Conservation (phyloP, 2,113 vertebrate species). For the Polypterus bichir region DNA sequence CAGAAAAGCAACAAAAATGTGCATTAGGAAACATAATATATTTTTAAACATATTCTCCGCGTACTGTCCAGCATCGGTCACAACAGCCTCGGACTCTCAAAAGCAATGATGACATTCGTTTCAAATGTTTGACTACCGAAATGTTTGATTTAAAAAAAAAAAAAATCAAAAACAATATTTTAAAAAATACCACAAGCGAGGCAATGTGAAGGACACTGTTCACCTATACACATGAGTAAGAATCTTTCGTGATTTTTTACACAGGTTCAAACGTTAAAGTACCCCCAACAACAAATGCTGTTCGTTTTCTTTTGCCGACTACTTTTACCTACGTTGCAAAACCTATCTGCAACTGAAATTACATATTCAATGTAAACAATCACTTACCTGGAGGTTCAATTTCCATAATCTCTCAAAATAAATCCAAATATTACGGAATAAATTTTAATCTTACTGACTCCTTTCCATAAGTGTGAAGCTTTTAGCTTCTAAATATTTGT, state of each 20-base stretch:
- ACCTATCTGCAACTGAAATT: constrained; percentile 19
- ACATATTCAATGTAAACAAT: constrained; percentile 37
- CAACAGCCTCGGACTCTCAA: too few species aligned
- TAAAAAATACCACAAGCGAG: neutral
- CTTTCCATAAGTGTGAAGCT: neutral
- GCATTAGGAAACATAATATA: too few species aligned
- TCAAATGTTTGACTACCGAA: neutral
- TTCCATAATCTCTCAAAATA: constrained; percentile 32
- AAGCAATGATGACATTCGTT: neutral
- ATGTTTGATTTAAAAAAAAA: neutral
- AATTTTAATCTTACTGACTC: neutral
- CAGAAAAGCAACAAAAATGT: too few species aligned
- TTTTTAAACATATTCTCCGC: too few species aligned
- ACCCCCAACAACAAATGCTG: neutral
- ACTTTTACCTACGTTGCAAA: constrained; percentile 17
- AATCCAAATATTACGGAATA: neutral
- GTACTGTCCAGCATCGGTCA: too few species aligned
- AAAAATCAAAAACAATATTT: neutral
- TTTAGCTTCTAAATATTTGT: neutral
- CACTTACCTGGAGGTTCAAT: constrained; percentile 35
- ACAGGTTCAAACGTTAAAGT: neutral
- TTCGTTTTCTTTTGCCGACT: constrained; percentile 10
- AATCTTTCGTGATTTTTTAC: neutral
- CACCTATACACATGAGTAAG: neutral
- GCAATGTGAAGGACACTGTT: neutral